Evolutionary conservation across 1,140 invertebrate species (phyloP).

Genomic region (Tribolium castaneum): DNA sequence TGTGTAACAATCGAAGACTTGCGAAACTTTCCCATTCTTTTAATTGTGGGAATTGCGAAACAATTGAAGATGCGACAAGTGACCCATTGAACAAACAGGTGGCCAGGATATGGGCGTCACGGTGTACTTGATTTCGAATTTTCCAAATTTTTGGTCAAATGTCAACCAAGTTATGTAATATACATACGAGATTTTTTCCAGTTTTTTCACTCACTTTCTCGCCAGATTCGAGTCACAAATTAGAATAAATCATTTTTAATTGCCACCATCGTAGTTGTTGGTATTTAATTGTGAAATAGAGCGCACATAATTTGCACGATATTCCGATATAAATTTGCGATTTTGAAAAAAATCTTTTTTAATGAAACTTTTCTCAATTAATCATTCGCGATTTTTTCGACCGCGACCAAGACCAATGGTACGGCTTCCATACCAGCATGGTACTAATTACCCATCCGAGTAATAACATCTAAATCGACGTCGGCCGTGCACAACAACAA

Average conservation of each 20-base stretch:
- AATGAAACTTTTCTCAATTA: not conserved
- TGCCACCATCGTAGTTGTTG: constrained; percentile 24
- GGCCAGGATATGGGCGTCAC: not conserved
- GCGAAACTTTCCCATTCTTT: not conserved
- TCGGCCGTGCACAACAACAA: not conserved
- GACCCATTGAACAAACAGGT: not conserved
- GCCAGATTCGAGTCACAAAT: not conserved
- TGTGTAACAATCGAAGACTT: not conserved
- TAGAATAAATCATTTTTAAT: constrained; percentile 22
- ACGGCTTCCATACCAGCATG: not conserved
- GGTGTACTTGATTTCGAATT: not conserved
- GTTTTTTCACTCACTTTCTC: not conserved
- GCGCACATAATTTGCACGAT: constrained; percentile 19
- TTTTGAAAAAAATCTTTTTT: not conserved
- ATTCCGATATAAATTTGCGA: constrained; percentile 10
- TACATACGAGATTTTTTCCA: not conserved
- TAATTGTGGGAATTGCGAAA: not conserved
- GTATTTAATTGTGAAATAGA: constrained; percentile 34
- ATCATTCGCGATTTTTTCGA: constrained; percentile 2
- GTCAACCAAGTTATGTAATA: constrained; percentile 6
- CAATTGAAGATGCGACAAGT: not conserved
- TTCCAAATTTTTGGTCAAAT: not conserved
- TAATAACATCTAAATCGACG: constrained; percentile 16
- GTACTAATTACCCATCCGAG: constrained; percentile 4
- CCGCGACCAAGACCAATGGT: not conserved